Evolutionary conservation across 2,113 vertebrate species (phyloP).

Genomic region (Guaruba guarouba): DNA sequence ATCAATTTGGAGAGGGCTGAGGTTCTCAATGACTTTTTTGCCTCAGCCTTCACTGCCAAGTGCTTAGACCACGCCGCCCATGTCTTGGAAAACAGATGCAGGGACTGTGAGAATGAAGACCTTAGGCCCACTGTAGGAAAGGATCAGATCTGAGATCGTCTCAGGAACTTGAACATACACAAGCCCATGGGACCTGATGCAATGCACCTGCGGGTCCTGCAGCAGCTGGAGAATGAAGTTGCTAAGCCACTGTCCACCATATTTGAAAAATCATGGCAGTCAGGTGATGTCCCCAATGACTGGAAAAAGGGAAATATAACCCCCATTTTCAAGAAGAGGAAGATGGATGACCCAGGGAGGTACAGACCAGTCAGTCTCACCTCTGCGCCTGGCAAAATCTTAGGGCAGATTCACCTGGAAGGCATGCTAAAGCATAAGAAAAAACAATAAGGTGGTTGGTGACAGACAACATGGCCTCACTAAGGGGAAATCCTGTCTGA

Average conservation of each 20-base stretch:
- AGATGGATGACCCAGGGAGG: no score
- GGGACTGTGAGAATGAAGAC: background rate
- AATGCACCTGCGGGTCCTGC: background rate
- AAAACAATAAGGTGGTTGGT: no score
- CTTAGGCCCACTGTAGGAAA: background rate
- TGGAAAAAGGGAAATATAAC: background rate
- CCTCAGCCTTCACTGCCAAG: background rate
- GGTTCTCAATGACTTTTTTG: background rate
- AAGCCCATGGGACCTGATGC: background rate
- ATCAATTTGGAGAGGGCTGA: background rate
- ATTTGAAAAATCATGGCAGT: background rate
- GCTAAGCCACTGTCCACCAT: background rate
- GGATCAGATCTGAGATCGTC: background rate
- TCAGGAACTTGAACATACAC: background rate
- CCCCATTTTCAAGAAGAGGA: no score
- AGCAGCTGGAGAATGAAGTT: background rate
- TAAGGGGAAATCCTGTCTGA: no score
- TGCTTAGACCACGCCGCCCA: background rate
- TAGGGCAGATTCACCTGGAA: no score
- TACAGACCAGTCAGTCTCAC: no score
- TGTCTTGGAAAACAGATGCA: background rate
- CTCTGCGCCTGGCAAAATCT: no score
- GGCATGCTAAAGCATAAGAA: no score
- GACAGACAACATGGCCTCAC: no score
- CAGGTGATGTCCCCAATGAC: background rate